phyloP scores from a whole-genome alignment of 2,797 vertebrate genomes.

The Sebastes minor region DNA sequence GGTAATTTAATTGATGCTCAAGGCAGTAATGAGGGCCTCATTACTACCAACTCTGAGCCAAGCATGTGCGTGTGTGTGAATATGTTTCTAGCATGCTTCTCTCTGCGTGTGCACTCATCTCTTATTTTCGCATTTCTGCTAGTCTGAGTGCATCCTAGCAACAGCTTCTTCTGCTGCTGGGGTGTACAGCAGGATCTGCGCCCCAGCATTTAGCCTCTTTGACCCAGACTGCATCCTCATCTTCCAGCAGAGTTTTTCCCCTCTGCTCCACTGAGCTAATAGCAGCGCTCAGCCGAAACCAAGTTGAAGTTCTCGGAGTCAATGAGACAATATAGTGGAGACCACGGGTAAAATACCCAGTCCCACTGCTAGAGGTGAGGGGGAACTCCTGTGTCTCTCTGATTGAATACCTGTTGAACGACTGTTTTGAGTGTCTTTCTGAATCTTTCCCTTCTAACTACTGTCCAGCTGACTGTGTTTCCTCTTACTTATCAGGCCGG shows the following conservation, averaged over 20 bases:
- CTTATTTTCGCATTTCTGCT: slow-evolving; percentile 8
- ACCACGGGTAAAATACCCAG: slow-evolving; percentile 22
- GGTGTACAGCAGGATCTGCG: slow-evolving; percentile 23
- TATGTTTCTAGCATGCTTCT: not conserved
- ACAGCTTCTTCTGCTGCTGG: slow-evolving; percentile 15
- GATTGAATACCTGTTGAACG: slow-evolving; percentile 43
- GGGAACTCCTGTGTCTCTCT: slow-evolving; percentile 19
- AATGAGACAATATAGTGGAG: slow-evolving; percentile 44
- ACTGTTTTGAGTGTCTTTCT: slow-evolving; percentile 23
- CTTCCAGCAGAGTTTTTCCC: slow-evolving; percentile 36
- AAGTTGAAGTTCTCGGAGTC: slow-evolving; percentile 50
- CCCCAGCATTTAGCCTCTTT: slow-evolving; percentile 58
- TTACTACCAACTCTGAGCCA: slow-evolving; percentile 32
- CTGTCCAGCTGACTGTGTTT: not conserved
- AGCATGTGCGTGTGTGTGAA: not conserved
- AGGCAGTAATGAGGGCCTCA: slow-evolving; percentile 34
- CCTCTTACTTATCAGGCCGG: not conserved
- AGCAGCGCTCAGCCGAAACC: slow-evolving; percentile 43
- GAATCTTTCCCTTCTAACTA: not conserved
- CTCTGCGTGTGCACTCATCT: not conserved
- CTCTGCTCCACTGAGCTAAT: slow-evolving; percentile 35
- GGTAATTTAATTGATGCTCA: slow-evolving; percentile 48
- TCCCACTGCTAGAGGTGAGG: slow-evolving; percentile 9
- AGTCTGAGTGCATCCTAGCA: slow-evolving; percentile 27
- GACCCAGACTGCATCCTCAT: slow-evolving; percentile 54